A percentile compares a stretch with the other conserved stretches of the same genome.
Evolutionary conservation across 1,140 invertebrate species (phyloP).

Genomic region (Pygmarrhopalites habei): DNA sequence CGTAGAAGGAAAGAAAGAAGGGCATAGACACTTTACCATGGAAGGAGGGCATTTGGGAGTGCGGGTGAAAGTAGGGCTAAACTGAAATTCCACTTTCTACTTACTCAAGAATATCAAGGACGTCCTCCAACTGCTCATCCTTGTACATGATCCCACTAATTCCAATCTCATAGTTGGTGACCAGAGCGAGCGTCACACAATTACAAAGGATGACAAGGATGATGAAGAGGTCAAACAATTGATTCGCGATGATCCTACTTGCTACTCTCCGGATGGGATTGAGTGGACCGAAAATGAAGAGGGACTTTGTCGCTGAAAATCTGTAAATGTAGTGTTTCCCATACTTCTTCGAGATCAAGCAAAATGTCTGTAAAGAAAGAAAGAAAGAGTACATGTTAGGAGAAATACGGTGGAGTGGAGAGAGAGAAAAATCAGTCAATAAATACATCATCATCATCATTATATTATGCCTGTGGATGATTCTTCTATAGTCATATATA

Average conservation of each 20-base stretch:
- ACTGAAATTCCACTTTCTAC: too few relatives aligned
- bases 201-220: constrained; percentile 93
- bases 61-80: too few relatives aligned
- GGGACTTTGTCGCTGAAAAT: constrained; percentile 81
- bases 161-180: constrained; percentile 41
- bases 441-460: not conserved
- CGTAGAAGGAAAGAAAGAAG: too few relatives aligned
- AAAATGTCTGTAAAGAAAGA: constrained; percentile 76
- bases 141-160: not conserved
- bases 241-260: constrained; percentile 85
- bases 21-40: too few relatives aligned
- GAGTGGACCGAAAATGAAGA: constrained; percentile 89
- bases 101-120: constrained; percentile 26
- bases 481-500: not conserved
- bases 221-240: constrained; percentile 91
- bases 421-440: not conserved
- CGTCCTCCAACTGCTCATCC: constrained; percentile 11
- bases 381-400: too few relatives aligned
- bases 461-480: not conserved
- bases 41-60: too few relatives aligned
- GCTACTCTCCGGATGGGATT: constrained; percentile 73
- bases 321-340: constrained; percentile 91
- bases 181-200: constrained; percentile 94
- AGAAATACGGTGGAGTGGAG: too few relatives aligned
- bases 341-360: constrained; percentile 86